Base-by-base conservation (phyloP, 2,888 invertebrate species). In the Idaea dimidiata region DNA sequence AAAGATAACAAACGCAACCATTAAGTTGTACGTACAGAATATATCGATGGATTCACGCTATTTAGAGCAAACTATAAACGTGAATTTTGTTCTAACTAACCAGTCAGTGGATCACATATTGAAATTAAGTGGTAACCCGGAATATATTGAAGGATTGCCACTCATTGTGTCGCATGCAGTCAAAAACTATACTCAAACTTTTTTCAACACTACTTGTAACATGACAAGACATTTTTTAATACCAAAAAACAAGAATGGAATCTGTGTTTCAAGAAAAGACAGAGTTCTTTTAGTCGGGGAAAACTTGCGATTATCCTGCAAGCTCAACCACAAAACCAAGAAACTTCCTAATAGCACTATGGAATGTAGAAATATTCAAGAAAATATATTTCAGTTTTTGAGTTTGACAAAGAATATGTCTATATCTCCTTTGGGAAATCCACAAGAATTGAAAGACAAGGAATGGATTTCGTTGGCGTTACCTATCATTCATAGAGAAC, bases 71-170 rank as follows among this genome's bases (percentile, higher is more conserved):
- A 82, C 84, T 68, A 77, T 91, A 59, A 73, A 70, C 61, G 84
- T 91, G 0, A 75, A 75, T 58, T 91, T 89, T 74, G 71, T 82
- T 60, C 73, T 91, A 62, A 71, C 78, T 7, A 88, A 89, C 67
- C 72, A 75, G 57, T 78, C 87, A 0, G 71, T 74, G n/a, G 80
- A 84, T 1, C 66, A 74, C 17, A 67, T 86, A 54, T 65, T 87
- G 43, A 72, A 77, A 67, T 73, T 93, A 16, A 97, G 97, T 86
- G 97, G 97, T 2, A 96, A 95, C 82, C 96, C 96, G 0, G 97
- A 97, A 3, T 97, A 97, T 76, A 77, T 94, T 6, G 72, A 87
- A 4, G 95, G 95, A 7, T 93, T 94, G 71, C 96, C 96, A 0
- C 85, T 97, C 43, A 82, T 94, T 62, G 79, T 82, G 33, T 93